Percentiles rank a stretch among this genome's conserved stretches.
phyloP scores from a whole-genome alignment of 2,113 vertebrate species.

The Chloropsis hardwickii region DNA sequence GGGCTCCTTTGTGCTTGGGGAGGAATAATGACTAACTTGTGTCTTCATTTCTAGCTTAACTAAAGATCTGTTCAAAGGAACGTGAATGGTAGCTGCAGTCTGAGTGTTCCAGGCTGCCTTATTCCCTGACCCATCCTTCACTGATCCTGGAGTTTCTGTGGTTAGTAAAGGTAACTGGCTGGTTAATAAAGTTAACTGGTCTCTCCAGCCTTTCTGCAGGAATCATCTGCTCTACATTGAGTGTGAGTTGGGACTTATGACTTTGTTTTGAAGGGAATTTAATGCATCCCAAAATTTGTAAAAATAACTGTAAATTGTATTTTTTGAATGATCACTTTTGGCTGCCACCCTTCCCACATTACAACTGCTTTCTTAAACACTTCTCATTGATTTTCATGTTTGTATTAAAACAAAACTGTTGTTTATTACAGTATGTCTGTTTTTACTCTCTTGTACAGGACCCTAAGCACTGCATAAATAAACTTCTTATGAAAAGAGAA shows the following conservation, averaged over 20 bases:
- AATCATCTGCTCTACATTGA: neutral
- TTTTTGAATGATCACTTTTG: neutral
- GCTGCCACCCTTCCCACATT: neutral
- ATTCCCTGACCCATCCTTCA: neutral
- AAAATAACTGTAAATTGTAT: neutral
- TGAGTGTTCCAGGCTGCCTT: neutral
- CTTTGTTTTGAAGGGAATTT: neutral
- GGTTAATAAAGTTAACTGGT: neutral
- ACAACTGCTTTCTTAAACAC: constrained; percentile 22
- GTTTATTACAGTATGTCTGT: constrained; percentile 17
- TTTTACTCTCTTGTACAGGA: constrained; percentile 55
- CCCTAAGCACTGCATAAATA: constrained; percentile 54
- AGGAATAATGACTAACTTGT: neutral
- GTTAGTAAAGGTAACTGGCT: neutral
- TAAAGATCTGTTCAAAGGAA: neutral
- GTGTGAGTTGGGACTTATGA: neutral
- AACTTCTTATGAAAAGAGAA: constrained; percentile 48
- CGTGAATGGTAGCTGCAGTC: neutral
- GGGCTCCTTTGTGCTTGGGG: neutral
- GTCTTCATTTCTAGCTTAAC: neutral
- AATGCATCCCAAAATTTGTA: neutral
- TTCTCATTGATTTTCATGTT: constrained; percentile 9
- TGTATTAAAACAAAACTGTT: neutral
- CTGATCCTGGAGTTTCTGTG: neutral
- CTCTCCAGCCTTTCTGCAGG: neutral